phyloP scores from a whole-genome alignment of 2,888 invertebrate species.

The Tenodera sinensis region DNA sequence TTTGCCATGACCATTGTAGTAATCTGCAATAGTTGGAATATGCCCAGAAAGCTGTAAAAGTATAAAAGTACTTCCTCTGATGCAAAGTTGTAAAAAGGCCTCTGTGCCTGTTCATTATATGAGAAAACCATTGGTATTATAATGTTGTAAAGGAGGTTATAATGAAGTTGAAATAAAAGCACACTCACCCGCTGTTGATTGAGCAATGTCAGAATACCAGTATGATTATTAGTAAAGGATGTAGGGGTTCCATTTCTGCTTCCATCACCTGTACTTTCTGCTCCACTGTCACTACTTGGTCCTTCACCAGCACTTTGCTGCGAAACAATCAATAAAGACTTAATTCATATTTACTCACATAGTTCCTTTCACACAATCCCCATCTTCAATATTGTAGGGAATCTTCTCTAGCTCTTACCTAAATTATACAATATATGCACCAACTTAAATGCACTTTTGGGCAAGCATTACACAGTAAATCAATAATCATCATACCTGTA shows the following conservation, averaged over 20 bases:
- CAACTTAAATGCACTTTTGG: no score
- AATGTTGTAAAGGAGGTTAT: no score
- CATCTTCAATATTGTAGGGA: background rate
- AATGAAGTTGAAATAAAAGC: no score
- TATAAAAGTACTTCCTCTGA: no score
- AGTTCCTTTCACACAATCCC: background rate
- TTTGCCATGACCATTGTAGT: no score
- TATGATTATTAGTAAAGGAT: constrained; percentile 46
- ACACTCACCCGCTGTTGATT: constrained; percentile 60
- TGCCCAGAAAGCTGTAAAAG: no score
- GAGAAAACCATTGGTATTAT: no score
- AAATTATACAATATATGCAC: no score
- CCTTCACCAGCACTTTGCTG: constrained; percentile 23
- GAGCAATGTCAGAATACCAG: constrained; percentile 70
- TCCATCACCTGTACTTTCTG: constrained; percentile 32
- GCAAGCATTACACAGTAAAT: no score
- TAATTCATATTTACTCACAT: background rate
- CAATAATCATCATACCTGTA: constrained; percentile 41
- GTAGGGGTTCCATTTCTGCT: constrained; percentile 34
- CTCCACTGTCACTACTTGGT: constrained; percentile 32
- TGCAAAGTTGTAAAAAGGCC: no score
- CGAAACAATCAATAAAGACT: background rate
- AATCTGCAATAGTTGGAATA: no score
- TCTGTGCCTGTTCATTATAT: no score
- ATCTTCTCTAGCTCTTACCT: background rate